phyloP scores from a whole-genome alignment of 2,888 invertebrate species.

The Erynnis tages region DNA sequence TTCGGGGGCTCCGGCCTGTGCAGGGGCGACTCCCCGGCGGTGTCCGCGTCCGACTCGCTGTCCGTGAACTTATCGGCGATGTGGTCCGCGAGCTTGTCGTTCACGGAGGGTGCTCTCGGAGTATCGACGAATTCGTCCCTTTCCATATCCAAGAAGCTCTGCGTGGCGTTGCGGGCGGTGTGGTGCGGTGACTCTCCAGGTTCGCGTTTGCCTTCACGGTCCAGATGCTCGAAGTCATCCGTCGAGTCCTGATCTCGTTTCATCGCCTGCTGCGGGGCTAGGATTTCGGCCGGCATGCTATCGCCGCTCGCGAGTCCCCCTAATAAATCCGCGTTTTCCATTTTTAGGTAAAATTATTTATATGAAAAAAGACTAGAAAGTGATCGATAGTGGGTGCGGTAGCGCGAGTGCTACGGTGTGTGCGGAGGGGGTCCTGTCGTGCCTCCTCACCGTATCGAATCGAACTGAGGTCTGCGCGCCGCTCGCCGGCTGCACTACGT shows the following conservation, averaged over 20 bases:
- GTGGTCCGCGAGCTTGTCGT: conserved; percentile 62
- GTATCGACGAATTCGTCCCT: conserved; percentile 67
- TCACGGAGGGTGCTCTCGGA: conserved; percentile 57
- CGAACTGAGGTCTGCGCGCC: conserved; percentile 57
- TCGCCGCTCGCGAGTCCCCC: conserved; percentile 65
- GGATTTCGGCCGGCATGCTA: conserved; percentile 38
- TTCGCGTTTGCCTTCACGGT: conserved; percentile 77
- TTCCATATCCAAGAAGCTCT: conserved; percentile 75
- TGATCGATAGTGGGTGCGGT: conserved; percentile 62
- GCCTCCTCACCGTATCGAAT: conserved; percentile 58
- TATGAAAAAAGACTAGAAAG: conserved; percentile 39
- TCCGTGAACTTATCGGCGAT: conserved; percentile 81
- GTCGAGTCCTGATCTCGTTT: conserved; percentile 86
- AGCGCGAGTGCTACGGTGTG: conserved; percentile 44
- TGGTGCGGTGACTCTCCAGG: conserved; percentile 55
- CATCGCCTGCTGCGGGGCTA: conserved; percentile 43
- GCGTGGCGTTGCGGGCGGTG: conserved; percentile 52
- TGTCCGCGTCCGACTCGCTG: conserved; percentile 80
- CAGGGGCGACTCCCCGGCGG: conserved; percentile 69
- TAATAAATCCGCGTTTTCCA: conserved; percentile 65
- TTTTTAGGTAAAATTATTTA: conserved; percentile 33
- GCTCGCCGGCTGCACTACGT: conserved; percentile 62
- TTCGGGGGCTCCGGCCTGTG: conserved; percentile 55
- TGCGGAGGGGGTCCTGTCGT: conserved; percentile 60
- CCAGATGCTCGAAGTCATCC: conserved; percentile 88